Base-by-base conservation (phyloP, 2,888 invertebrate species). In the Cryptocephalus primarius region DNA sequence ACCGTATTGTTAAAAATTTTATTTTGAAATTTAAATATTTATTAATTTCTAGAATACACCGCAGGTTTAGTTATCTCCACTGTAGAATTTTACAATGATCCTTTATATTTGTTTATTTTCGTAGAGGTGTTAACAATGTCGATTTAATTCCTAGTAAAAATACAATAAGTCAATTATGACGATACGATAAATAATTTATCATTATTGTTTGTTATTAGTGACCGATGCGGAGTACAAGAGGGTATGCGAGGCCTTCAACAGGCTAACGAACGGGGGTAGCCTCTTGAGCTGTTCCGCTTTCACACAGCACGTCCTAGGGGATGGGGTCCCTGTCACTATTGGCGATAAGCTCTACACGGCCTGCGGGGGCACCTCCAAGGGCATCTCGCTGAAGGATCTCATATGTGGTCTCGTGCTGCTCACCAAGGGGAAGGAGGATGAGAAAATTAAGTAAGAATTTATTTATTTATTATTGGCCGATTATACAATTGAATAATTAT, bases 201-300 rank as follows among this genome's bases (percentile, higher is more conserved):
- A 22, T 22, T 22, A 22, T 22, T 22, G 22, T 22, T 22, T 22
- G 22, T 22, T 69, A 71, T 45, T 74, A 92, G 92, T 92, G 68
- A 81, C 83, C 58, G 90, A 90, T 65, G 78, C 78, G 55, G 92
- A 92, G 71, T 75, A 84, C 60, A 84, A 85, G 67, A 78, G 91
- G 57, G 79, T 92, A 48, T 84, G 85, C 64, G 90, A 91, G 71
- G 88, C 91, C 42, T 92, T 90, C 69, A 89, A 89, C 66, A 78
- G 88, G 64, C 80, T 86, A 57, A 84, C 88, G 46, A 85, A 85
- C 63, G 82, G 80, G 22, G 77, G 78, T 47, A 75, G 76, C 58
- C 74, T 79, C 57, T 75, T 88, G 64, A 82, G 83, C 60, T 80
- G 85, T 60, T 79, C 80, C 62, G 80, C 83, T 39, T 92, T 93